Evolutionary conservation across 2,797 vertebrate genomes (phyloP).

Genomic region (Darevskia mixta): DNA sequence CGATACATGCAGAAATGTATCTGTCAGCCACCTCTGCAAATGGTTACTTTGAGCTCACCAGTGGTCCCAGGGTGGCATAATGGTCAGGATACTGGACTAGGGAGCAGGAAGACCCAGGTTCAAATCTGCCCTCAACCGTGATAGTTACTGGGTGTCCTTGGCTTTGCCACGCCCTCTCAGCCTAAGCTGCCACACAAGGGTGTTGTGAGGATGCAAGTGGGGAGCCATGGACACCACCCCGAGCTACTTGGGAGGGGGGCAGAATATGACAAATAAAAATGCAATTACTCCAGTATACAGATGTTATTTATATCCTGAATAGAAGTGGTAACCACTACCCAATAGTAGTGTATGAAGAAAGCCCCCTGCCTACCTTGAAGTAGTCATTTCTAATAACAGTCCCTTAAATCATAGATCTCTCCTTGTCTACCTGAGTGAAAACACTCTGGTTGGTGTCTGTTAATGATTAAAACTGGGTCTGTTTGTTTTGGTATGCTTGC

Average conservation of each 20-base stretch:
- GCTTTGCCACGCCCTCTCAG: neutral
- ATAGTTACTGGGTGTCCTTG: neutral
- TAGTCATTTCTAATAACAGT: no score
- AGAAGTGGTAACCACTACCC: neutral
- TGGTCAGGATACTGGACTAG: neutral
- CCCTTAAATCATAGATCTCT: neutral
- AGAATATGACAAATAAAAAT: neutral
- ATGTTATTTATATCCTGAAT: neutral
- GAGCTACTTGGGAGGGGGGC: neutral
- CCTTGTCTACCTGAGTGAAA: neutral
- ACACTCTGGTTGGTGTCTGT: neutral
- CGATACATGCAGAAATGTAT: no score
- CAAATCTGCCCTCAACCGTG: neutral
- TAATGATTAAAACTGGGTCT: neutral
- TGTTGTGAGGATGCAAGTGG: neutral
- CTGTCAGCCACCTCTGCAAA: neutral
- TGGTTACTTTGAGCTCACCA: neutral
- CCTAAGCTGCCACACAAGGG: neutral
- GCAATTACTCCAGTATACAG: no score
- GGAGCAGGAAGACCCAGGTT: no score
- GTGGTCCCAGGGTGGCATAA: neutral
- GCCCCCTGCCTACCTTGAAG: neutral
- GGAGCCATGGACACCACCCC: neutral
- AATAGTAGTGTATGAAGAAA: neutral
- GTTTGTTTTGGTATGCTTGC: neutral